These are phyloP conservation scores for Pseudococcus jackbeardsleyi DNA, from an alignment of 2,888 invertebrate genomes.

Conservation along the genomic window DNA sequence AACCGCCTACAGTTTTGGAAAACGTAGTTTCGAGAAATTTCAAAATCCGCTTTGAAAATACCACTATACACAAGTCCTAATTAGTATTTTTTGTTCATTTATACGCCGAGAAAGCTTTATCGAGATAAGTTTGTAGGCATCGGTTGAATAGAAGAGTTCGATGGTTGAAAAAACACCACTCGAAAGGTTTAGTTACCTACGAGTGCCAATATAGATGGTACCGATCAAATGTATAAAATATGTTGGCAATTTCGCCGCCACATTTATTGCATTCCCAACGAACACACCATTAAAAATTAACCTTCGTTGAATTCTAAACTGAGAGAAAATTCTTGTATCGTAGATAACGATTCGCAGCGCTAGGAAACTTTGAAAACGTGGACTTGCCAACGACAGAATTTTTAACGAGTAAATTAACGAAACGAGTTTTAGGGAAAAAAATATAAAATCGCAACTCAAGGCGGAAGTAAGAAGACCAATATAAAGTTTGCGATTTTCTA, in stretches of 20 bases:
- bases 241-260: not conserved
- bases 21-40: not conserved
- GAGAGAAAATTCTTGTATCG: not conserved
- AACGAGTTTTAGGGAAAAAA: conserved; percentile 9
- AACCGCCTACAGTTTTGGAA: not conserved
- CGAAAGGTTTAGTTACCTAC: not conserved
- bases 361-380: not conserved
- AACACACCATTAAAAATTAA: conserved; percentile 19
- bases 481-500: not conserved
- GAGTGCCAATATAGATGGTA: not conserved
- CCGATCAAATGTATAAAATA: conserved; percentile 20
- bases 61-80: conserved; percentile 6
- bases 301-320: not conserved
- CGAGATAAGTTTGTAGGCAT: not conserved
- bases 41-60: not conserved
- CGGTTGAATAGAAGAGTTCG: not conserved
- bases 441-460: not conserved
- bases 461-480: not conserved
- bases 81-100: not conserved
- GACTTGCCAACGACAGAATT: conserved; percentile 11
- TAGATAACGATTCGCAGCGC: not conserved
- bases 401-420: conserved; percentile 34
- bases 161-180: conserved; percentile 8
- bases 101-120: not conserved
- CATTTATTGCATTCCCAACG: not conserved